Conservation (phyloP, 1,140 invertebrate species). For the Pseudomyrmex pallidus region DNA sequence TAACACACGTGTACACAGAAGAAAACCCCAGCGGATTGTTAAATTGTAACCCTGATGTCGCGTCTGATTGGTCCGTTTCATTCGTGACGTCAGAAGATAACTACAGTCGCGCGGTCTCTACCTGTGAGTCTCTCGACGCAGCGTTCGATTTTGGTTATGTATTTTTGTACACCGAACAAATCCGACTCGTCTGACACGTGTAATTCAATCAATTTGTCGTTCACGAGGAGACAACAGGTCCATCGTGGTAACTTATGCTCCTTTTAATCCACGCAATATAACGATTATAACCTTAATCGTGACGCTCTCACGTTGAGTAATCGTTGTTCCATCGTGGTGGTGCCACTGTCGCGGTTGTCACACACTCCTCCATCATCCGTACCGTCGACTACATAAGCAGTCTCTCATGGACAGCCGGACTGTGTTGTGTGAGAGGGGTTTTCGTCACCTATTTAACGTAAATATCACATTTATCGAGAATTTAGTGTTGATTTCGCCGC, state of each 20-base stretch:
- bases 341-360: constrained; percentile 58
- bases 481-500: constrained; percentile 62
- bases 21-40: not conserved
- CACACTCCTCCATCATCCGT: constrained; percentile 7
- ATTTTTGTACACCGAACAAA: constrained; percentile 1
- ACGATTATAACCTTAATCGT: constrained; percentile 76
- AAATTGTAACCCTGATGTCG: not conserved
- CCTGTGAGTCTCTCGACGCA: constrained; percentile 59
- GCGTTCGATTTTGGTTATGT: not conserved
- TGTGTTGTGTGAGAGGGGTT: constrained; percentile 74
- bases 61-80: constrained; percentile 26
- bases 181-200: not conserved
- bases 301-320: constrained; percentile 51
- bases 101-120: constrained; percentile 70
- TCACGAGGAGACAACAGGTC: not conserved
- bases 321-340: constrained; percentile 60
- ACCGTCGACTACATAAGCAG: constrained; percentile 48
- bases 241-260: not conserved
- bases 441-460: constrained; percentile 80
- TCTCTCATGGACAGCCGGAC: constrained; percentile 75
- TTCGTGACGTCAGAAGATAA: constrained; percentile 74
- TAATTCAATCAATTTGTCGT: not conserved
- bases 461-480: constrained; percentile 77
- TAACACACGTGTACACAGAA: not conserved
- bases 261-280: constrained; percentile 13